Conservation (phyloP, 2,888 invertebrate genomes). For the Cosmia pyralina region DNA sequence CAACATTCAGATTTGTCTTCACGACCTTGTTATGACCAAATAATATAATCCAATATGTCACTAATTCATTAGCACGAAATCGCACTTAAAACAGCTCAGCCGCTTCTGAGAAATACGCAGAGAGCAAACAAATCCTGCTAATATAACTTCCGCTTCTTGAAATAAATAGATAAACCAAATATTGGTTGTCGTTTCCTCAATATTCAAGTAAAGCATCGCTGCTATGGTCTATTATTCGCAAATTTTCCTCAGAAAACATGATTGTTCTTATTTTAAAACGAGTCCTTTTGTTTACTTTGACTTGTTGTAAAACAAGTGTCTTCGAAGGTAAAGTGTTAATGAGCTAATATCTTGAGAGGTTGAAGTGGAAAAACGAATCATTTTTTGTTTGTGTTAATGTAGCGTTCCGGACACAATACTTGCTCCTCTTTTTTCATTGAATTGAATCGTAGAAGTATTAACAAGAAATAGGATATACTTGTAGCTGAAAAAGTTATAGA, state of each 20-base stretch:
- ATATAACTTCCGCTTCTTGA: slow-evolving; percentile 41
- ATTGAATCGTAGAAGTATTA: neutral
- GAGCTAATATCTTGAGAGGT: slow-evolving; percentile 21
- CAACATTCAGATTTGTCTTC: neutral
- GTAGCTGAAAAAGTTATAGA: neutral
- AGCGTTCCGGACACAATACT: slow-evolving; percentile 3
- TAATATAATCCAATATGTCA: slow-evolving; percentile 32
- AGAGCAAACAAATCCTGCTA: slow-evolving; percentile 9
- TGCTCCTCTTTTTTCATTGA: neutral
- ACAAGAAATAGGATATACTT: neutral
- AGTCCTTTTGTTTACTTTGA: slow-evolving; percentile 32
- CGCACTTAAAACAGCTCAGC: slow-evolving; percentile 29
- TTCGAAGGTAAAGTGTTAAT: slow-evolving; percentile 49
- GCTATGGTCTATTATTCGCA: neutral
- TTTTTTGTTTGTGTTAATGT: slow-evolving; percentile 21
- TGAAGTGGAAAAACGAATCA: neutral
- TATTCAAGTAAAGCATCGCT: slow-evolving; percentile 4
- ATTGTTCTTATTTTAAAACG: slow-evolving; percentile 42
- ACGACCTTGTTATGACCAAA: slow-evolving; percentile 36
- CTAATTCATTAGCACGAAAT: slow-evolving; percentile 49
- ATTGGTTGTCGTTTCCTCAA: slow-evolving; percentile 19
- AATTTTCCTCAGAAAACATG: slow-evolving; percentile 36
- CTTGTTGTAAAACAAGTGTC: slow-evolving; percentile 30
- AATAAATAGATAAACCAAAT: slow-evolving; percentile 22
- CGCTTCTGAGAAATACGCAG: slow-evolving; percentile 35